phyloP scores from a whole-genome alignment of 2,797 vertebrate genomes.

The Periophthalmus magnuspinnatus region DNA sequence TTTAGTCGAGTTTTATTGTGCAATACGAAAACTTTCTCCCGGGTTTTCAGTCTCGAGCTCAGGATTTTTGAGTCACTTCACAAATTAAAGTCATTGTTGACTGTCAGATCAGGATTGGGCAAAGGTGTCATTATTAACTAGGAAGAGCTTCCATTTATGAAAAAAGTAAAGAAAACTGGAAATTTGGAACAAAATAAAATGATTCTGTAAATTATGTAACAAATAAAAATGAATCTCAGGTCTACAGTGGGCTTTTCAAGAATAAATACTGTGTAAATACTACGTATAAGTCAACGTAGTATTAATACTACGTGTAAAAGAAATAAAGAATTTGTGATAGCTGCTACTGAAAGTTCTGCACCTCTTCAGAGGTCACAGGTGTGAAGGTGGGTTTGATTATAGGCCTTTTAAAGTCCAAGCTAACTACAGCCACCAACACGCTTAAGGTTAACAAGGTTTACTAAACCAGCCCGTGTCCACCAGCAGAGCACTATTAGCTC shows the following conservation, averaged over 20 bases:
- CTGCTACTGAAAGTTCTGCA: slow-evolving; percentile 69
- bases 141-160: slow-evolving; percentile 53
- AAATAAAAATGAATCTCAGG: slow-evolving; percentile 62
- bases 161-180: slow-evolving; percentile 67
- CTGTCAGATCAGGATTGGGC: slow-evolving; percentile 34
- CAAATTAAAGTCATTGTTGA: slow-evolving; percentile 26
- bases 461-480: slow-evolving; percentile 32
- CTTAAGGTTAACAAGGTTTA: slow-evolving; percentile 36
- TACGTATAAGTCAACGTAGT: neutral
- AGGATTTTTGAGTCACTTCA: slow-evolving; percentile 11
- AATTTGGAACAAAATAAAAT: slow-evolving; percentile 63
- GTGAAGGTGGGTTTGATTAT: slow-evolving; percentile 57
- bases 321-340: slow-evolving; percentile 39
- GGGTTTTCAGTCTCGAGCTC: slow-evolving; percentile 28
- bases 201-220: slow-evolving; percentile 64
- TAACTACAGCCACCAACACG: slow-evolving; percentile 40
- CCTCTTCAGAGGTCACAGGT: slow-evolving; percentile 51
- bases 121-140: slow-evolving; percentile 47
- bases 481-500: slow-evolving; percentile 65
- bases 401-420: slow-evolving; percentile 67
- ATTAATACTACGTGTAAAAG: slow-evolving; percentile 22
- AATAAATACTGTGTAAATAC: slow-evolving; percentile 52
- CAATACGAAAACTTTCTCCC: neutral
- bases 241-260: slow-evolving; percentile 63
- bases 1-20: slow-evolving; percentile 33